Percentiles rank a stretch among this genome's conserved stretches.
phyloP scores from a whole-genome alignment of 2,113 vertebrate genomes.

The Ranitomeya imitator region DNA sequence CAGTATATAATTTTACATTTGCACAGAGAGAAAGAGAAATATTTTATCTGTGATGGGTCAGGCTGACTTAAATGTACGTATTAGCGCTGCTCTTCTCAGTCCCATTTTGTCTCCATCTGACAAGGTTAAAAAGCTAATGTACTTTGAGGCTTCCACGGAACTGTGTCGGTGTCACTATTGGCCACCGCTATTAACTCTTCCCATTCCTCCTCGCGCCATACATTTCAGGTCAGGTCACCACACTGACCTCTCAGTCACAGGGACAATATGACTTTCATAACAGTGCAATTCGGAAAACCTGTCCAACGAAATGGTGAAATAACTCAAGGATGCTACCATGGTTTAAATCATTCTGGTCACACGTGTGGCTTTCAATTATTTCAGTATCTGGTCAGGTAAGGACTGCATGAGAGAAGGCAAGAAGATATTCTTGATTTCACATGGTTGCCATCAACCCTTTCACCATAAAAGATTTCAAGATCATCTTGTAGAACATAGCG shows the following conservation, averaged over 20 bases:
- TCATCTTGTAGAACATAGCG: background rate
- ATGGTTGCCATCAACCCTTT: background rate
- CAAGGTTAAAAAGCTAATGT: slow-evolving; percentile 54
- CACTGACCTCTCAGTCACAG: background rate
- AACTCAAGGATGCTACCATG: background rate
- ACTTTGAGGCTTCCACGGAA: background rate
- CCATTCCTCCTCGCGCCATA: background rate
- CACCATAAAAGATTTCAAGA: background rate
- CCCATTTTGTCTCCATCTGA: slow-evolving; percentile 24
- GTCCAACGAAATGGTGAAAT: background rate
- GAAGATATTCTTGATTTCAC: background rate
- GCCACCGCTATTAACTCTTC: background rate
- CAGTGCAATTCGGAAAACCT: too few species aligned
- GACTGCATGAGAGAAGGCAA: background rate
- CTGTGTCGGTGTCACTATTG: background rate
- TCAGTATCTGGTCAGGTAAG: background rate
- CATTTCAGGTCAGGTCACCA: background rate
- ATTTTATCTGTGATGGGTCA: slow-evolving; percentile 44
- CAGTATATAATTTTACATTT: slow-evolving; percentile 49
- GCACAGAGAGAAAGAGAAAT: slow-evolving; percentile 45
- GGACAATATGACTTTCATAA: background rate
- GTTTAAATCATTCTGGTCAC: background rate
- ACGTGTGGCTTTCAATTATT: too few species aligned
- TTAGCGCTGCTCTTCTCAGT: slow-evolving; percentile 15
- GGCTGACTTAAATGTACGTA: slow-evolving; percentile 45